Percentiles rank a stretch among this genome's conserved stretches.
phyloP scores from a whole-genome alignment of 2,888 invertebrate genomes.

The Yponomeuta cagnagella region DNA sequence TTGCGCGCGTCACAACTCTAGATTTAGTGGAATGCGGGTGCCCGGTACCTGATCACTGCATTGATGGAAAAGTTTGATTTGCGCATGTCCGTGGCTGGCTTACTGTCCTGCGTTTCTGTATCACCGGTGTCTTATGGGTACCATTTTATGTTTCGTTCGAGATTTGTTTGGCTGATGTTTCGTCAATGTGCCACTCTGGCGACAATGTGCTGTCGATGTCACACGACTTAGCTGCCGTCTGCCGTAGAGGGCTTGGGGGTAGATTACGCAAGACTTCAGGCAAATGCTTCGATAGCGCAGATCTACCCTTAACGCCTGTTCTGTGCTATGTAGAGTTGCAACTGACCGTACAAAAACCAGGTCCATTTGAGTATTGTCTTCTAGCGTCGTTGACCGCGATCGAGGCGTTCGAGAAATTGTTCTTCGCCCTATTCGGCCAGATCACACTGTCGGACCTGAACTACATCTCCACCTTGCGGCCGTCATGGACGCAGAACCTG shows the following conservation, averaged over 20 bases:
- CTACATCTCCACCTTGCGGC: conserved; percentile 81
- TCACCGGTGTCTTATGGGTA: conserved; percentile 62
- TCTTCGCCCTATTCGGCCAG: conserved; percentile 98
- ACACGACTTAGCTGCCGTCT: conserved; percentile 31
- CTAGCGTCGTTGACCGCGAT: conserved; percentile 90
- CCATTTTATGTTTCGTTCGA: conserved; percentile 52
- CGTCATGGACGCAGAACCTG: conserved; percentile 88
- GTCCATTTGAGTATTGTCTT: conserved; percentile 70
- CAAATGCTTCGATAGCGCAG: conserved; percentile 33
- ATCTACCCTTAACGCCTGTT: conserved; percentile 44
- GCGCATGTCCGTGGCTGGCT: conserved; percentile 71
- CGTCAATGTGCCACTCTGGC: conserved; percentile 55
- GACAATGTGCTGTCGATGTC: conserved; percentile 59
- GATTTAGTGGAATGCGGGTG: conserved; percentile 72
- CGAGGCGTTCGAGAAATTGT: conserved; percentile 97
- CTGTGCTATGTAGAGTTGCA: conserved; percentile 33
- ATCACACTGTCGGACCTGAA: conserved; percentile 90
- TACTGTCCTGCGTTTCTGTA: conserved; percentile 64
- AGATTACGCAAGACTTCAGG: conserved; percentile 38
- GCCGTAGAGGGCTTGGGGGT: conserved; percentile 50
- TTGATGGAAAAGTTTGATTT: conserved; percentile 71
- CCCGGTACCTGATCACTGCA: conserved; percentile 63
- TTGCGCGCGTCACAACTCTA: conserved; percentile 61
- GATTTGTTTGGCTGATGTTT: conserved; percentile 54
- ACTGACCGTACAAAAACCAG: conserved; percentile 33